These are phyloP conservation scores for Xenentodon cancila DNA, from an alignment of 2,797 vertebrate genomes.

Conservation along the genomic window DNA sequence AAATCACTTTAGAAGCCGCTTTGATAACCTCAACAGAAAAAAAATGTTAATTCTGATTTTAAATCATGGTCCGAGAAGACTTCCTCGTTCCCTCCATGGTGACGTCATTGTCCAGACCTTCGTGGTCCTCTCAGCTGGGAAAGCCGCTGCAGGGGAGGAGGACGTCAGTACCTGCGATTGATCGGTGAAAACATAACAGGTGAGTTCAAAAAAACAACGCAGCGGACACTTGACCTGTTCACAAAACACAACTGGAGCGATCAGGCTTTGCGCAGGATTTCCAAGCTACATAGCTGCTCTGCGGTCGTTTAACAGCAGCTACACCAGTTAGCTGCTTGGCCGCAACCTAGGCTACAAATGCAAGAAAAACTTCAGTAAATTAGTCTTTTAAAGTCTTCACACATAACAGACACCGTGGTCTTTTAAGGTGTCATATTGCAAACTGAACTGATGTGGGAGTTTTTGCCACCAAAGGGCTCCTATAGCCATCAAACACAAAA, in stretches of 20 bases:
- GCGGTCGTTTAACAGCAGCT: background rate
- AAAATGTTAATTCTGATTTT: no score
- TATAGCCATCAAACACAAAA: background rate
- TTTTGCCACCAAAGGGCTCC: background rate
- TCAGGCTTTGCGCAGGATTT: rapidly evolving
- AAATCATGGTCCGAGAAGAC: background rate
- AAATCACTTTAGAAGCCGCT: background rate
- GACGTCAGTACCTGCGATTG: constrained; percentile 4
- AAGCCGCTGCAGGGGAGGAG: background rate
- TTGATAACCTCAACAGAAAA: background rate
- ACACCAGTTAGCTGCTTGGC: constrained; percentile 16
- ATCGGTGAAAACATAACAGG: constrained; percentile 24
- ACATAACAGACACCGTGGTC: rapidly evolving
- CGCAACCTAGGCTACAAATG: background rate
- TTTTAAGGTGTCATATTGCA: background rate
- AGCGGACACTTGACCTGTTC: background rate
- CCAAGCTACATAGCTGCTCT: rapidly evolving
- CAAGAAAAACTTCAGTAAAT: background rate
- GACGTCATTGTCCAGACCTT: constrained; percentile 13
- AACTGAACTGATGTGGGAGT: background rate
- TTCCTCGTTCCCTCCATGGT: background rate
- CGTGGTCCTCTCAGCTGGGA: rapidly evolving
- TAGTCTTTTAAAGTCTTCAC: background rate
- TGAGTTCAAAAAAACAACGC: constrained; percentile 6
- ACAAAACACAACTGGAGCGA: background rate